Conservation (phyloP, 2,113 vertebrate genomes). For the Synodontis membranacea region DNA sequence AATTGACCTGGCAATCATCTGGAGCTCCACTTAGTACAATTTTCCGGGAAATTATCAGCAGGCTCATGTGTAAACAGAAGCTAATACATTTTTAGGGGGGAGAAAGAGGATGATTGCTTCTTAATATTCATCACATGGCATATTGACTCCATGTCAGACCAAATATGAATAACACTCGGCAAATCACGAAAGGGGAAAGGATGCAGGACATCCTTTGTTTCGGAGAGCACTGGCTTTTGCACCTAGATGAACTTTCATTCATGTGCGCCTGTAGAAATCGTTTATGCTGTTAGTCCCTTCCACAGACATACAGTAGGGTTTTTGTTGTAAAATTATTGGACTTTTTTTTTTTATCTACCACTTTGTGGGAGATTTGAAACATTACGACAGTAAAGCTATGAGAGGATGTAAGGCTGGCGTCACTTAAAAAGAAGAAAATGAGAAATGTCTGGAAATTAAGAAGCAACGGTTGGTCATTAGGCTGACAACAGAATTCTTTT, state of each 20-base stretch:
- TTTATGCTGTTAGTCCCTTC: neutral
- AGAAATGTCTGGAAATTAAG: neutral
- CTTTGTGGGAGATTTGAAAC: neutral
- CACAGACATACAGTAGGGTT: neutral
- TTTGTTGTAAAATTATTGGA: neutral
- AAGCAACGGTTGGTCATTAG: neutral
- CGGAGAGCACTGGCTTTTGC: neutral
- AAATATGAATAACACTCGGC: neutral
- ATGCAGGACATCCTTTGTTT: neutral
- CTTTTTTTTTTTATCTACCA: too few relatives aligned
- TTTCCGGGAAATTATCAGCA: conserved; percentile 4
- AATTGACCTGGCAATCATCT: conserved; percentile 20
- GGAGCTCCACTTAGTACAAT: neutral
- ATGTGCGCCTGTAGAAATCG: neutral
- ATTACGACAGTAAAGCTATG: neutral
- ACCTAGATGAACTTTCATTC: neutral
- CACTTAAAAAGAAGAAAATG: neutral
- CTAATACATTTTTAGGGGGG: neutral
- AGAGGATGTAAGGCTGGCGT: neutral
- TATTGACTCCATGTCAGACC: neutral
- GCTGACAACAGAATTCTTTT: neutral
- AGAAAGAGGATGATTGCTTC: neutral
- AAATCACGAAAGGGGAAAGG: neutral
- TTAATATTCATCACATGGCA: neutral
- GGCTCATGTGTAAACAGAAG: neutral